These are phyloP conservation scores for Furcifer pardalis DNA, from an alignment of 2,797 vertebrate genomes.

Conservation along the genomic window DNA sequence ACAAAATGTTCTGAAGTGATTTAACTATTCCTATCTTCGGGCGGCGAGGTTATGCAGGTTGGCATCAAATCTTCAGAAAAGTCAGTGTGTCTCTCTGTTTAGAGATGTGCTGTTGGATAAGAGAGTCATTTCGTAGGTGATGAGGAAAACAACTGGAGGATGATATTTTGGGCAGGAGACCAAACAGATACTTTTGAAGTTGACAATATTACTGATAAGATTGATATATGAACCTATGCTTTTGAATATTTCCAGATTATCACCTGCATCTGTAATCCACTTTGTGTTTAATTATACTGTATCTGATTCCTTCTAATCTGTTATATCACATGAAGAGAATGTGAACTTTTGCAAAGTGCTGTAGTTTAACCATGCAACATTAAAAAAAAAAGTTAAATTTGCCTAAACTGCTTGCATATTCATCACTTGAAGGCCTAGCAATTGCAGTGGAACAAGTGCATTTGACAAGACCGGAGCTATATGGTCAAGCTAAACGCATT, in stretches of 20 bases:
- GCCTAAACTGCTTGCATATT: neutral
- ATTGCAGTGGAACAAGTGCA: neutral
- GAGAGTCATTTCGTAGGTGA: neutral
- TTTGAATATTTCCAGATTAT: too few species aligned
- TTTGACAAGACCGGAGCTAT: neutral
- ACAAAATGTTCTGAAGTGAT: too few species aligned
- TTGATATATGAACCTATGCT: too few species aligned
- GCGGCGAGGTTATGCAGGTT: neutral
- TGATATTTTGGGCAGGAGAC: neutral
- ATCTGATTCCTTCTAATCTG: too few species aligned
- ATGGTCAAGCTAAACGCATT: neutral
- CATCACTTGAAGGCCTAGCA: neutral
- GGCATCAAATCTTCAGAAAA: neutral
- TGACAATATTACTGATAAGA: too few species aligned
- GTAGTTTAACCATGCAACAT: neutral
- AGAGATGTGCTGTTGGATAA: neutral
- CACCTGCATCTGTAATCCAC: too few species aligned
- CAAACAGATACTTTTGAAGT: too few species aligned
- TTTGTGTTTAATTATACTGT: neutral
- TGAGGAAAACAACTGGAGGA: neutral
- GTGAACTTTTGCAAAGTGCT: neutral
- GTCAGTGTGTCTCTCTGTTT: neutral
- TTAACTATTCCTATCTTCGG: too few species aligned
- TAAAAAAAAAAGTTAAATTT: neutral
- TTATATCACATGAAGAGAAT: neutral